phyloP scores from a whole-genome alignment of 2,113 vertebrate genomes.

The Passer montanus region DNA sequence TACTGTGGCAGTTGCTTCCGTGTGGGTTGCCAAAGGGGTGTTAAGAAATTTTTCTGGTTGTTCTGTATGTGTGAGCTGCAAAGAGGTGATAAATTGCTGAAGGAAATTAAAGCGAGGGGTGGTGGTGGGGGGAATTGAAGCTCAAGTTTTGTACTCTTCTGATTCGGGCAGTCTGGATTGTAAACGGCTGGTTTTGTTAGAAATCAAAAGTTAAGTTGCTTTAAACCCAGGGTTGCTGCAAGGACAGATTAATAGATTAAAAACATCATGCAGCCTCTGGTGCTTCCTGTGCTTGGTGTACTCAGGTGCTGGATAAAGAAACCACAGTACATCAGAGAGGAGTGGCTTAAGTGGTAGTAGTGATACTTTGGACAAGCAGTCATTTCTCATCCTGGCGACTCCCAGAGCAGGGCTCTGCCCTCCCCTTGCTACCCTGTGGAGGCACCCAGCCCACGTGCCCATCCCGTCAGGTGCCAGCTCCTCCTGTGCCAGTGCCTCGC shows the following conservation, averaged over 20 bases:
- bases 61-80: constrained; percentile 76
- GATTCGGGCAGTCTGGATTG: constrained; percentile 13
- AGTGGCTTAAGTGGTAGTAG: not conserved
- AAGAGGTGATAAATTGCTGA: constrained; percentile 82
- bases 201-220: constrained; percentile 57
- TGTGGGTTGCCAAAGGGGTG: constrained; percentile 73
- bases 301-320: not conserved
- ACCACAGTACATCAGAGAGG: not conserved
- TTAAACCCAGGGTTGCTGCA: constrained; percentile 17
- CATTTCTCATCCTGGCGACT: not conserved
- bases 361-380: constrained; percentile 4
- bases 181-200: constrained; percentile 41
- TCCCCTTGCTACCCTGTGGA: not conserved
- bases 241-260: not conserved
- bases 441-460: not conserved
- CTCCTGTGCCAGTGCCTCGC: not conserved
- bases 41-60: constrained; percentile 76
- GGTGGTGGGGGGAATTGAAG: not conserved
- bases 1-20: constrained; percentile 56
- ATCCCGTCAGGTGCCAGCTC: rapidly evolving
- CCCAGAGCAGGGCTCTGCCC: not conserved
- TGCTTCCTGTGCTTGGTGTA: not conserved
- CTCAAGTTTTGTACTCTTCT: constrained; percentile 50
- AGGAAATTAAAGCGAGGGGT: constrained; percentile 74
- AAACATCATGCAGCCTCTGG: constrained; percentile 4